Evolutionary conservation across 2,797 vertebrate genomes (phyloP).

Genomic region (Harpagifer antarcticus): DNA sequence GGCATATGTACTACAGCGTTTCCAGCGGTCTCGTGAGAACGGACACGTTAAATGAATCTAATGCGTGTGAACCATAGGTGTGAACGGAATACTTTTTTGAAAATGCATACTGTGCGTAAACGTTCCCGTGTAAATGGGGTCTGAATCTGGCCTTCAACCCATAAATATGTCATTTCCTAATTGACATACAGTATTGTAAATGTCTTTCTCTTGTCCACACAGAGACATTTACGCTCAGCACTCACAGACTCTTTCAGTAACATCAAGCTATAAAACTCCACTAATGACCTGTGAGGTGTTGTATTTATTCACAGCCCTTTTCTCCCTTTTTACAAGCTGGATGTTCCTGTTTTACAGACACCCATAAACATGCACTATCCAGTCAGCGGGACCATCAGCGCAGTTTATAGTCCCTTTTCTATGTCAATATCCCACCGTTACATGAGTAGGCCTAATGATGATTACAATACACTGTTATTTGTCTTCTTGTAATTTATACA

Average conservation of each 20-base stretch:
- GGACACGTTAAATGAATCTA: too few relatives aligned
- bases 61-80: too few relatives aligned
- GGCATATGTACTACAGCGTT: too few relatives aligned
- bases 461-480: neutral
- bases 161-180: neutral
- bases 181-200: neutral
- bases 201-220: slow-evolving; percentile 7
- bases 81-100: too few relatives aligned
- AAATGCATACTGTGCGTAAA: too few relatives aligned
- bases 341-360: slow-evolving; percentile 54
- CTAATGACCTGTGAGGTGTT: slow-evolving; percentile 32
- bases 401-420: slow-evolving; percentile 33
- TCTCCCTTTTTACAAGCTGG: slow-evolving; percentile 8
- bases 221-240: neutral
- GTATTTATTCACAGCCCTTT: slow-evolving; percentile 32
- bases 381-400: slow-evolving; percentile 25
- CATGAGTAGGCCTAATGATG: slow-evolving; percentile 6
- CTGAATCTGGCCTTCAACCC: too few relatives aligned
- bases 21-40: too few relatives aligned
- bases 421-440: slow-evolving; percentile 5
- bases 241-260: slow-evolving; percentile 2
- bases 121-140: too few relatives aligned
- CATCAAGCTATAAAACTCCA: slow-evolving; percentile 21
- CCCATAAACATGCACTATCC: slow-evolving; percentile 60
- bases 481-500: too few relatives aligned